These are phyloP conservation scores for Schmidtea mediterranea DNA, from an alignment of 1,140 invertebrate species.

Conservation along the genomic window DNA sequence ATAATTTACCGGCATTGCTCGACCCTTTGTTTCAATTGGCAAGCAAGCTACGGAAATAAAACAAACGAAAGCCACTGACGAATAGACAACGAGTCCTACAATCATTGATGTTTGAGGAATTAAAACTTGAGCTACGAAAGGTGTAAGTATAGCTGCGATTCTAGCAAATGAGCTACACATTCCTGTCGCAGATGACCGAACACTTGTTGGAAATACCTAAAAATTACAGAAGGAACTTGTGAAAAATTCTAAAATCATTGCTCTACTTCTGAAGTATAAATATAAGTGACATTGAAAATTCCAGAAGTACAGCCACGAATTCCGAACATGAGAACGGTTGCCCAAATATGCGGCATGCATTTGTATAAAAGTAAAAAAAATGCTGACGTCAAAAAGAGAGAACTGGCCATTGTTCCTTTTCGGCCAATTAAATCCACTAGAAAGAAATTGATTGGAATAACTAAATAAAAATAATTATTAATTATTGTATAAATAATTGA, in stretches of 20 bases:
- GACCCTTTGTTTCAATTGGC: slow-evolving; percentile 11
- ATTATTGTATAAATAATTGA: no score
- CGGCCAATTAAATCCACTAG: not conserved
- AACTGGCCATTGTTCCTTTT: not conserved
- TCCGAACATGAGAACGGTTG: not conserved
- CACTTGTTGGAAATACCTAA: slow-evolving; percentile 62
- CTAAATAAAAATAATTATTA: not conserved
- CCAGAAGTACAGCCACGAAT: not conserved
- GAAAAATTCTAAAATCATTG: no score
- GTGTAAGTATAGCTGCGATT: slow-evolving; percentile 65
- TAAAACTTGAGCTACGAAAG: slow-evolving; percentile 60
- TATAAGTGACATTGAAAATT: not conserved
- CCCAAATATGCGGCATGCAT: not conserved
- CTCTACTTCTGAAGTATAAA: slow-evolving; percentile 23
- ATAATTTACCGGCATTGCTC: slow-evolving; percentile 10
- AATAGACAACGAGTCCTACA: slow-evolving; percentile 8
- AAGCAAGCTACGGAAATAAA: slow-evolving; percentile 7
- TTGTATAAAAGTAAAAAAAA: not conserved
- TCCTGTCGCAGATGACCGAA: slow-evolving; percentile 56
- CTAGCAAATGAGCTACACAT: slow-evolving; percentile 63
- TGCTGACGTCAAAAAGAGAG: not conserved
- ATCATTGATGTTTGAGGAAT: not conserved
- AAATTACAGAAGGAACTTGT: no score
- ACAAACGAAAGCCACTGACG: slow-evolving; percentile 7
- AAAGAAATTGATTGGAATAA: not conserved